Percentiles rank a stretch among this genome's conserved stretches.
phyloP scores from a whole-genome alignment of 2,797 vertebrate species.

The Mormyrops attenuatus region DNA sequence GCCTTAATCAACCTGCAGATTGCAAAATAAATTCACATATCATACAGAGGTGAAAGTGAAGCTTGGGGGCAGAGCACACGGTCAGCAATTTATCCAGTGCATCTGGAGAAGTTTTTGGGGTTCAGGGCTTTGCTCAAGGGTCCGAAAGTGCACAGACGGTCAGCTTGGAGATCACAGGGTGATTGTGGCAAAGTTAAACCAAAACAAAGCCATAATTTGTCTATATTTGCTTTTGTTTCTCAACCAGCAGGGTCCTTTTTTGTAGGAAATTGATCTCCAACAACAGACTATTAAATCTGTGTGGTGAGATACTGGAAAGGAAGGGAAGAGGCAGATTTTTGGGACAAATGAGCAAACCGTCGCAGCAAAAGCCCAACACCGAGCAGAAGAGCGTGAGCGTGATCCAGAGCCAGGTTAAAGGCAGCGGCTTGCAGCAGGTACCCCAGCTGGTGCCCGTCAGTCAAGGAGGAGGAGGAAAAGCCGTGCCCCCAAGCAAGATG shows the following conservation, averaged over 20 bases:
- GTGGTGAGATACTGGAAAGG: conserved; percentile 18
- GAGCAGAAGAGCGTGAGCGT: conserved; percentile 78
- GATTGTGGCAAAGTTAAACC: background rate
- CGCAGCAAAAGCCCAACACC: conserved; percentile 60
- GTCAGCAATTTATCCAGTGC: background rate
- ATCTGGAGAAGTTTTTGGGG: background rate
- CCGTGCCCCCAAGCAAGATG: conserved; percentile 75
- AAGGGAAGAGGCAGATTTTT: conserved; percentile 36
- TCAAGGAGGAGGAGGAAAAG: conserved; percentile 76
- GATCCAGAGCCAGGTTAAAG: conserved; percentile 64
- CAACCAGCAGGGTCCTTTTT: background rate
- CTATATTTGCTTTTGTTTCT: background rate
- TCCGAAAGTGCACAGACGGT: background rate
- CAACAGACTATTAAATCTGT: background rate
- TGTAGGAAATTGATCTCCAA: background rate
- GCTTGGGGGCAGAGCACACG: background rate
- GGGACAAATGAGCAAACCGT: conserved; percentile 87
- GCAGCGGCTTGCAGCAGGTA: conserved; percentile 72
- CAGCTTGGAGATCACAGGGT: background rate
- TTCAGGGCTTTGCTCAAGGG: background rate
- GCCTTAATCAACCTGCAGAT: background rate
- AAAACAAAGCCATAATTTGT: background rate
- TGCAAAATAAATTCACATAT: background rate
- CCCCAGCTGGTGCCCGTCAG: conserved; percentile 75
- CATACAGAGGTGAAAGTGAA: background rate